Evolutionary conservation across 2,888 invertebrate species (phyloP).

Genomic region (Barypeithes pellucidus): DNA sequence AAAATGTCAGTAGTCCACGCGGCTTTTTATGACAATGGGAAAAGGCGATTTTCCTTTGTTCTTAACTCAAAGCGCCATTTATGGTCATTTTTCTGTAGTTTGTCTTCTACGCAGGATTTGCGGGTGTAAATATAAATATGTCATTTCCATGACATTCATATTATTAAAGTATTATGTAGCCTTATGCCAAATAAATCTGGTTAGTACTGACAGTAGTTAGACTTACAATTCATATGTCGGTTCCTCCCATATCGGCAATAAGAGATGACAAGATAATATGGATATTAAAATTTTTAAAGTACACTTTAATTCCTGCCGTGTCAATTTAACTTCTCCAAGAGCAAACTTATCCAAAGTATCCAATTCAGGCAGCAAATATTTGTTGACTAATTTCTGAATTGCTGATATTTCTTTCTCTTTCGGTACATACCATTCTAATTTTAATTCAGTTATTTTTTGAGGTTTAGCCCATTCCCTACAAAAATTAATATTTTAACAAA

Average conservation of each 20-base stretch:
- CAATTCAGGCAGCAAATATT: constrained; percentile 80
- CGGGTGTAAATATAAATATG: too few relatives aligned
- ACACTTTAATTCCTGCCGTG: constrained; percentile 79
- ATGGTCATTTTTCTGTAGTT: too few relatives aligned
- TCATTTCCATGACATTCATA: too few relatives aligned
- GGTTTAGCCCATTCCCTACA: constrained; percentile 86
- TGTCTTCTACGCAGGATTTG: too few relatives aligned
- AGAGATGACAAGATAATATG: constrained; percentile 77
- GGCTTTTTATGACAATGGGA: too few relatives aligned
- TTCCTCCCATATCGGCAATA: constrained; percentile 83
- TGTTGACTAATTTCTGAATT: constrained; percentile 77
- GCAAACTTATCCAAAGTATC: constrained; percentile 75
- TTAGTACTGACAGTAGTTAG: too few relatives aligned
- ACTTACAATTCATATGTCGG: constrained; percentile 75
- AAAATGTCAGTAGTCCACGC: too few relatives aligned
- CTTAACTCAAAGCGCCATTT: too few relatives aligned
- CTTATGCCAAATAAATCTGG: too few relatives aligned
- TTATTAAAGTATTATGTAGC: too few relatives aligned
- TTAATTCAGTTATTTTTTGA: constrained; percentile 77
- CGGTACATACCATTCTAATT: constrained; percentile 87
- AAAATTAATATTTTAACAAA: too few relatives aligned
- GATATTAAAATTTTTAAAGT: constrained; percentile 80
- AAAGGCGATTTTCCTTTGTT: too few relatives aligned
- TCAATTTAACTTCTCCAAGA: constrained; percentile 72
- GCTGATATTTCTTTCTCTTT: constrained; percentile 78